Evolutionary conservation across 2,797 vertebrate species (phyloP), one percentile per base, ranked within the genome.

Genomic region (Orientallactaga sibirica): DNA sequence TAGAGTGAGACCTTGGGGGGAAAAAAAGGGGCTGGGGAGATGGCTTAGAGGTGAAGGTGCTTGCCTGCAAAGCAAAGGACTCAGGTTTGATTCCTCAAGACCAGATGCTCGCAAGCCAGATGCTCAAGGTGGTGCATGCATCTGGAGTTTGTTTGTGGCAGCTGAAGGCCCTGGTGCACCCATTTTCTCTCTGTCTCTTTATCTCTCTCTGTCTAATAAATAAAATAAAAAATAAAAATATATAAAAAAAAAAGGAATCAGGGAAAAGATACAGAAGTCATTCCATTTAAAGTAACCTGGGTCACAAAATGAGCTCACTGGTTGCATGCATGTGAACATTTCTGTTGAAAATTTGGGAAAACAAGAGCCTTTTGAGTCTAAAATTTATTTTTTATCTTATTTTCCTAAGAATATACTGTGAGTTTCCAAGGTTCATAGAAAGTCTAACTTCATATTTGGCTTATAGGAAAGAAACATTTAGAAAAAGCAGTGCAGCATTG

Each of bases 401-500:
- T 91, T 95, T 83, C 22, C 33, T 80, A 25, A 96, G 71, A 86
- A 70, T 0, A 55, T 71, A 48, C 64, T 83, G 0, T 33, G 8
- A 20, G 16, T 88, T 88, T 83, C 58, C 48, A 25, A 85, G 75
- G 33, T 80, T 92, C 11, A 48, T 24, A 20, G 82, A 76, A 9
- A 82, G 68, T 70, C 79, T 90, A 52, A 93, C 25, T 79, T 86
- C 19, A n/a, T 61, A 87, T 97, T 93, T 95, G 61, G 52, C 22
- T 81, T 89, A 14, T 90, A 99, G 99, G 99, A 86, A 99, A 99
- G 97, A 99, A 99, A 85, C 98, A 99, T 92, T 95, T 99, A 97
- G 99, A 99, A 98, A 99, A 98, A 0, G 99, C 99, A 0, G 99
- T 99, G 67, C 97, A 99, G 88, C 99, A 99, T 96, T 99, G 99